Percentiles rank a stretch among this genome's conserved stretches.
Conservation (phyloP, 2,797 vertebrate genomes). For the Gambelia wislizenii region DNA sequence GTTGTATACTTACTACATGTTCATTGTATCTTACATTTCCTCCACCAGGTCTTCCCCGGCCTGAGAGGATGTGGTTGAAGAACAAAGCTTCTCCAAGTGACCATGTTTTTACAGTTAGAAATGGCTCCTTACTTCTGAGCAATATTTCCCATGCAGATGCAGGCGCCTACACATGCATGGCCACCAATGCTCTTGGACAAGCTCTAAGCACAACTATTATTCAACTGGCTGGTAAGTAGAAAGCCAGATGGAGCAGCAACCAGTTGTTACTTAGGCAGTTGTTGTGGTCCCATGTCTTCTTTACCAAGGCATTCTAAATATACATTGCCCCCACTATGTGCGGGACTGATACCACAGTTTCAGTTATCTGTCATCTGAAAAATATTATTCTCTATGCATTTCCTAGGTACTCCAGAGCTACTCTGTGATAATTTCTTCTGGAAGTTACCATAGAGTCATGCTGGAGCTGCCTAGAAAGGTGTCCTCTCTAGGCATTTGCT, state of each 20-base stretch:
- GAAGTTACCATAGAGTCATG: too few species aligned
- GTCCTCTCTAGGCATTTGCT: too few species aligned
- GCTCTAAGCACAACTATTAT: conserved; percentile 78
- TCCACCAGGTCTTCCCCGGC: conserved; percentile 84
- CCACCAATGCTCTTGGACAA: conserved; percentile 84
- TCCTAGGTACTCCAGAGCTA: too few species aligned
- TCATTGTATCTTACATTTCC: not conserved
- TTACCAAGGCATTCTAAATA: too few species aligned
- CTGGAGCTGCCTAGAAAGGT: too few species aligned
- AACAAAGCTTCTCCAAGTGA: conserved; percentile 70
- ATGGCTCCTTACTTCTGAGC: conserved; percentile 85
- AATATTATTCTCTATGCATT: too few species aligned
- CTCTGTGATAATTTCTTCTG: too few species aligned
- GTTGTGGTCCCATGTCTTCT: not conserved
- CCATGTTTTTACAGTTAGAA: conserved; percentile 71
- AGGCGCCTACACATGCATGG: conserved; percentile 86
- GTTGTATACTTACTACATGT: too few species aligned
- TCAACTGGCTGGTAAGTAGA: conserved; percentile 80
- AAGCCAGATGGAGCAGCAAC: not conserved
- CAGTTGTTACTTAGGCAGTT: not conserved
- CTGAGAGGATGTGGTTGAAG: conserved; percentile 84
- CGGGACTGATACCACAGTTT: too few species aligned
- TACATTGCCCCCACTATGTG: too few species aligned
- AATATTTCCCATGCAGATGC: conserved; percentile 80
- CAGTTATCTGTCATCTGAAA: too few species aligned